These are phyloP conservation scores for Rhingia campestris DNA, from an alignment of 2,888 invertebrate genomes.

Conservation along the genomic window DNA sequence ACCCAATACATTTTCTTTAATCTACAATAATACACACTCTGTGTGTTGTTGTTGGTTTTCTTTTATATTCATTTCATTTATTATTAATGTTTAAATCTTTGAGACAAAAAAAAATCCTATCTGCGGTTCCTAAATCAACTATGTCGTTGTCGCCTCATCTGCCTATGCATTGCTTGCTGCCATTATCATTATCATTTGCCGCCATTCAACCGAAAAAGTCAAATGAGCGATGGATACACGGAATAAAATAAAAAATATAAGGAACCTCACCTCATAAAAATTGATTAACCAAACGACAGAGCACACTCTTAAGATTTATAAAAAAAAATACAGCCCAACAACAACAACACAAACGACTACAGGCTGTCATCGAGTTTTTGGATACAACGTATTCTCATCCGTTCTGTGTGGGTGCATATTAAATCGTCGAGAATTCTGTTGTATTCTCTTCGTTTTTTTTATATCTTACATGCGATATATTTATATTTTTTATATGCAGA, in stretches of 20 bases:
- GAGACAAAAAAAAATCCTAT: conserved; percentile 44
- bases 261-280: conserved; percentile 74
- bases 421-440: conserved; percentile 61
- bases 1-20: conserved; percentile 30
- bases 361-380: conserved; percentile 61
- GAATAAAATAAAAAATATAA: conserved; percentile 68
- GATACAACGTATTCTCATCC: conserved; percentile 59
- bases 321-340: not conserved
- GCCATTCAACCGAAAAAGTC: conserved; percentile 51
- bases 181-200: conserved; percentile 36
- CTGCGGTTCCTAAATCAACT: conserved; percentile 69
- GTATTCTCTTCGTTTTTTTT: conserved; percentile 21
- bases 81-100: conserved; percentile 60
- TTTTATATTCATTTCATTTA: conserved; percentile 49
- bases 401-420: conserved; percentile 72
- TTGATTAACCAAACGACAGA: conserved; percentile 74
- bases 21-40: conserved; percentile 41
- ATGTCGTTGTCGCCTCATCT: conserved; percentile 46
- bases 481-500: conserved; percentile 64
- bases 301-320: conserved; percentile 64
- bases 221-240: conserved; percentile 73
- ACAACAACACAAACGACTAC: conserved; percentile 24
- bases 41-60: conserved; percentile 17
- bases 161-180: conserved; percentile 29
- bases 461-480: conserved; percentile 53